Evolutionary conservation across 2,888 invertebrate species (phyloP), one percentile per base, ranked within the genome.

Genomic region (Macropis europaea): DNA sequence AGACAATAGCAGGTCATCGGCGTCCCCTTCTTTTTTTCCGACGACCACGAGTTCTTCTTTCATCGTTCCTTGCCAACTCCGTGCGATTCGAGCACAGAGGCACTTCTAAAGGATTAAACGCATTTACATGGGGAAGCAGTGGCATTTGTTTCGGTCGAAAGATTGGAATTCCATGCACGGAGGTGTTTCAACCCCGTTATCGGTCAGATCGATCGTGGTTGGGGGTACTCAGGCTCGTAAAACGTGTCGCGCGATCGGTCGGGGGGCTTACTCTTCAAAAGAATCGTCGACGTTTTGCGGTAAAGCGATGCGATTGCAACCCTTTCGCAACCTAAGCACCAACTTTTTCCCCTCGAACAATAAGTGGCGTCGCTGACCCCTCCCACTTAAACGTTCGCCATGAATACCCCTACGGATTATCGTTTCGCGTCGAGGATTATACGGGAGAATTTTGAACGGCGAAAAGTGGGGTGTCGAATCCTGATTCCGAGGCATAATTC

Each of bases 91-190:
- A n/a, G n/a, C n/a, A n/a, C n/a, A n/a, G n/a, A n/a, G n/a, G n/a
- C n/a, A n/a, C n/a, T n/a, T n/a, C n/a, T n/a, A n/a, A n/a, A 32
- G 6, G 26, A 54, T 54, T 24, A 9, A 54, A 57, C 22, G 45
- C 7, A 28, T 26, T 32, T 24, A 9, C 17, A 40, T 24, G 30
- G 38, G 28, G 7, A 32, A 28, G 9, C 13, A 30, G 36, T 1
- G 54, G 13, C 17, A 28, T 54, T 50, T 52, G 26, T 61, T 36
- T 0, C 73, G 57, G 68, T 73, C 43, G 24, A 19, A n/a, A 73
- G 62, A 73, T 74, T 73, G 68, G 30, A 36, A 43, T 62, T 62
- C 24, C 38, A 52, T 43, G 40, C 48, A 50, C 45, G 53, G n/a
- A 34, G 38, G 59, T 42, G 62, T 45, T 15, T 54, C 22, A 24